Percentiles rank a stretch among this genome's conserved stretches.
phyloP scores from a whole-genome alignment of 2,113 vertebrate genomes.

The Engraulis encrasicolus region DNA sequence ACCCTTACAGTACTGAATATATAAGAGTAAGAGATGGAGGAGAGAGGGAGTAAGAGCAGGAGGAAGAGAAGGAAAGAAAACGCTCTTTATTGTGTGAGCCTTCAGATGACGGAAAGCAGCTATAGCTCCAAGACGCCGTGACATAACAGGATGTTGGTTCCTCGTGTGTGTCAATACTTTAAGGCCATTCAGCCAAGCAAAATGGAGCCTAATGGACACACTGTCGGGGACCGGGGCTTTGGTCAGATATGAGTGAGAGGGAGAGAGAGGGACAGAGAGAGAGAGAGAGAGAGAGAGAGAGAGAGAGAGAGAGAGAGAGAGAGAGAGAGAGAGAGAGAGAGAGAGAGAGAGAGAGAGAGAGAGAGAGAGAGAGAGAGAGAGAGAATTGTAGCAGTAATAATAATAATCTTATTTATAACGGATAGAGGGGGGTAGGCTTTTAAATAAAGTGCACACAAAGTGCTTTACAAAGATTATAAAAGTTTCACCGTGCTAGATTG shows the following conservation, averaged over 20 bases:
- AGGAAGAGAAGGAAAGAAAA: neutral
- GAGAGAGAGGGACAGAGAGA: no score
- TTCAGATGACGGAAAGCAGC: neutral
- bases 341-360: no score
- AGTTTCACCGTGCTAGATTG: no score
- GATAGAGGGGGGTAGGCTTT: neutral
- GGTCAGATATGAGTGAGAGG: no score
- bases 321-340: no score
- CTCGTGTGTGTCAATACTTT: neutral
- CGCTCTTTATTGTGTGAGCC: neutral
- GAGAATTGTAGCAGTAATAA: neutral
- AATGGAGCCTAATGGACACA: neutral
- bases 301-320: no score
- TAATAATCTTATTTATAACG: neutral
- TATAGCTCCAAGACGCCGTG: neutral
- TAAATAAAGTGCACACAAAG: conserved; percentile 14
- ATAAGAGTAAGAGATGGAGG: neutral
- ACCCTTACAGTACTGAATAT: no score
- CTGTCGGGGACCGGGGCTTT: neutral
- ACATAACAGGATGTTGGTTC: neutral
- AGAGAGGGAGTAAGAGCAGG: no score
- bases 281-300: no score
- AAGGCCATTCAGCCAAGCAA: neutral
- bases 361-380: neutral
- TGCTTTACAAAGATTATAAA: conserved; percentile 6